phyloP scores from a whole-genome alignment of 1,140 invertebrate genomes.

The Lithobius niger region DNA sequence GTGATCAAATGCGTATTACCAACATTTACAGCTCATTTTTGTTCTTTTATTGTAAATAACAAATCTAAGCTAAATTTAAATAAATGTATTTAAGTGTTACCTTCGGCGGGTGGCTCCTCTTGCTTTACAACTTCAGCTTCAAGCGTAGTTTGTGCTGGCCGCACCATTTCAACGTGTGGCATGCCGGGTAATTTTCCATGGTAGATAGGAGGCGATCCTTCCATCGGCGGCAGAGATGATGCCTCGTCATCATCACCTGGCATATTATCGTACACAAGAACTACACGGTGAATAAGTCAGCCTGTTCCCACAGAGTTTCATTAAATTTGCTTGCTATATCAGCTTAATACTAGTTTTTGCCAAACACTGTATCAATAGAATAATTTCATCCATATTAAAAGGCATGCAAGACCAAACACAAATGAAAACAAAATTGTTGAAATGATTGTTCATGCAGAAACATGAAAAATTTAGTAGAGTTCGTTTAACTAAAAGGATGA shows the following conservation, averaged over 20 bases:
- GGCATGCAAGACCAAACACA: too few species aligned
- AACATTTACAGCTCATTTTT: too few species aligned
- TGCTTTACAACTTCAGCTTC: conserved; percentile 26
- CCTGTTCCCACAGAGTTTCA: too few species aligned
- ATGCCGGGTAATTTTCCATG: conserved; percentile 59
- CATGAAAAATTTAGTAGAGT: too few species aligned
- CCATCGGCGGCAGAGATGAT: conserved; percentile 43
- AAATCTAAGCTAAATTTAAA: conserved; percentile 1
- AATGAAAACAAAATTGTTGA: too few species aligned
- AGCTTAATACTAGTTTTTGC: too few species aligned
- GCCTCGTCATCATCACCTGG: conserved; percentile 87
- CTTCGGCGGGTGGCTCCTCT: conserved; percentile 43
- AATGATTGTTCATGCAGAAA: too few species aligned
- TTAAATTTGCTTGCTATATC: too few species aligned
- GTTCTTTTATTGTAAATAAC: conserved; percentile 12
- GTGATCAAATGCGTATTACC: neutral
- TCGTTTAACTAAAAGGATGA: too few species aligned
- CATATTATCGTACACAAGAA: conserved; percentile 96
- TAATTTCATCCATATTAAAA: too few species aligned
- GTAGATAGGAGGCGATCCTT: conserved; percentile 47
- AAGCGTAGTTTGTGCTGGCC: conserved; percentile 66
- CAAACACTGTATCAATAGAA: too few species aligned
- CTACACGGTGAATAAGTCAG: conserved; percentile 77
- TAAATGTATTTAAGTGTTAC: conserved; percentile 5
- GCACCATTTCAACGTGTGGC: conserved; percentile 87